Percentiles rank a stretch among this genome's conserved stretches.
These are phyloP conservation scores for Lasiurus borealis DNA, from an alignment of 2,113 vertebrate genomes.

Conservation along the genomic window DNA sequence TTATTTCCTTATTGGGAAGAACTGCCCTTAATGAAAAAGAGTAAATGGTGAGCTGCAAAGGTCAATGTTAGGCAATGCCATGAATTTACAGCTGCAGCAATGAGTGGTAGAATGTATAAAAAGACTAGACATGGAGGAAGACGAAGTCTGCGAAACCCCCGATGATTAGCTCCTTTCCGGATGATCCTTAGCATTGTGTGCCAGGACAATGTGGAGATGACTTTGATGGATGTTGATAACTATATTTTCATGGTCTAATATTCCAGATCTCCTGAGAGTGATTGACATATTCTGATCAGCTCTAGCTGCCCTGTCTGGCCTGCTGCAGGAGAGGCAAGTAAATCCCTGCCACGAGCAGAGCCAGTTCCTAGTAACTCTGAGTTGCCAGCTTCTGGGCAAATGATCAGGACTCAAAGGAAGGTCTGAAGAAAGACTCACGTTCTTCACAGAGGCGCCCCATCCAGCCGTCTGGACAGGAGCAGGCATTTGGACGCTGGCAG, in stretches of 20 bases:
- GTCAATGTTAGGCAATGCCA: background rate
- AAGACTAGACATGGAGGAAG: background rate
- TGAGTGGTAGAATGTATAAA: background rate
- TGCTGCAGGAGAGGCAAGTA: background rate
- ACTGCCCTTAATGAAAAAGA: background rate
- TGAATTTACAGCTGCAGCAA: background rate
- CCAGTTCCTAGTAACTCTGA: background rate
- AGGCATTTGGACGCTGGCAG: slow-evolving; percentile 96
- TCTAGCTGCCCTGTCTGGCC: background rate
- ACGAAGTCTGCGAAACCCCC: background rate
- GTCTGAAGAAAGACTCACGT: slow-evolving; percentile 88
- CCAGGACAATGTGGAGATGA: background rate
- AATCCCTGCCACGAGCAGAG: background rate
- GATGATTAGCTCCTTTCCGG: background rate
- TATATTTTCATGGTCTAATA: background rate
- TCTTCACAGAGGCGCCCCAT: slow-evolving; percentile 98
- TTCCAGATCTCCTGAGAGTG: background rate
- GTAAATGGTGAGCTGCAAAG: background rate
- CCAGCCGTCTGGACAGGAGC: slow-evolving; percentile 96
- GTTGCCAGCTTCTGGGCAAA: background rate
- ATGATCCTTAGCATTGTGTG: background rate
- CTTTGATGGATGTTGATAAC: background rate
- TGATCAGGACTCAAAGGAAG: background rate
- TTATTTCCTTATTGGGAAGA: too few relatives aligned
- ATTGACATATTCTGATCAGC: background rate